Conservation (phyloP, 2,888 invertebrate species). For the Merodon equestris region DNA sequence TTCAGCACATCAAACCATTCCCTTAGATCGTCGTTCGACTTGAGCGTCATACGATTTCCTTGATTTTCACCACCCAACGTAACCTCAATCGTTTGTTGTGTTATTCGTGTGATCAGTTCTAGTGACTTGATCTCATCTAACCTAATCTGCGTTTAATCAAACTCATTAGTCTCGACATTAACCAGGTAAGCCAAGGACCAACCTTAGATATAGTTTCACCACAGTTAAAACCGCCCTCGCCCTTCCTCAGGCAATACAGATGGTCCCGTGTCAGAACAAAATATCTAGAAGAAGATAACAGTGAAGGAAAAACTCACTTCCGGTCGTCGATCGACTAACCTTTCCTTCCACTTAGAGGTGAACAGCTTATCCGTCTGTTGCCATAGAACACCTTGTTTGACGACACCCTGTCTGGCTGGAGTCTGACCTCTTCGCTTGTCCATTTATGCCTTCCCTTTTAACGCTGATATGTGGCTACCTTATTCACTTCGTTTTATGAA, state of each 20-base stretch:
- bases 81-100: slow-evolving; percentile 58
- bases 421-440: slow-evolving; percentile 52
- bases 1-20: slow-evolving; percentile 64
- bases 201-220: slow-evolving; percentile 61
- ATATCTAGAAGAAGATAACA: slow-evolving; percentile 34
- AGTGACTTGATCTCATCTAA: slow-evolving; percentile 60
- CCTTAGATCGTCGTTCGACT: slow-evolving; percentile 55
- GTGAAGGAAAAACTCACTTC: slow-evolving; percentile 11
- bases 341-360: slow-evolving; percentile 58
- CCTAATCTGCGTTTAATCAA: slow-evolving; percentile 39
- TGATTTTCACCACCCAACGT: slow-evolving; percentile 52
- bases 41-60: slow-evolving; percentile 54
- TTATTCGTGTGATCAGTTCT: slow-evolving; percentile 55
- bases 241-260: slow-evolving; percentile 57
- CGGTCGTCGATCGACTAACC: slow-evolving; percentile 34
- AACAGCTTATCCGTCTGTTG: slow-evolving; percentile 60
- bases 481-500: slow-evolving; percentile 29
- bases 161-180: neutral
- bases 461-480: no score
- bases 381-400: slow-evolving; percentile 64
- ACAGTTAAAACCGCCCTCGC: slow-evolving; percentile 55
- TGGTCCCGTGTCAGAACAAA: slow-evolving; percentile 60
- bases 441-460: slow-evolving; percentile 45
- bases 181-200: slow-evolving; percentile 16
- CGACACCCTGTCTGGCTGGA: slow-evolving; percentile 58